phyloP scores from a whole-genome alignment of 2,797 vertebrate species.

The Enteromius viviparus region DNA sequence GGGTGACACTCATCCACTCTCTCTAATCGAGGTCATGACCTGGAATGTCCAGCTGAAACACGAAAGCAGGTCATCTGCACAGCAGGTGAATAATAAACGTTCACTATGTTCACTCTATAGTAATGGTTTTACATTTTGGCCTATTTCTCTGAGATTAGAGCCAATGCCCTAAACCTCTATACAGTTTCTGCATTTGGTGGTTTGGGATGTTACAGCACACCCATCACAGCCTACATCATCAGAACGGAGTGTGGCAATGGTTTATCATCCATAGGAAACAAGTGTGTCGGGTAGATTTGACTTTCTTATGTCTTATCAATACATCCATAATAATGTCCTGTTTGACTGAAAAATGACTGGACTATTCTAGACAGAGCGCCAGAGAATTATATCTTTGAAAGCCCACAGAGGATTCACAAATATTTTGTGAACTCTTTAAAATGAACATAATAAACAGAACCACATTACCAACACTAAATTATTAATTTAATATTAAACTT shows the following conservation, averaged over 20 bases:
- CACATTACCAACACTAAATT: not conserved
- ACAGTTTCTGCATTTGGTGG: not conserved
- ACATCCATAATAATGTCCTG: not conserved
- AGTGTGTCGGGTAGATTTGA: not conserved
- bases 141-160: not conserved
- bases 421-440: not conserved
- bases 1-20: not conserved
- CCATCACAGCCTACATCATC: not conserved
- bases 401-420: not conserved
- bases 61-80: conserved; percentile 17
- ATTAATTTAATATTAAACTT: not conserved
- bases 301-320: not conserved
- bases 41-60: not conserved
- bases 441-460: not conserved
- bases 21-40: not conserved
- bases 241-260: not conserved
- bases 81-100: not conserved
- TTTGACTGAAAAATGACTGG: not conserved
- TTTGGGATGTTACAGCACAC: not conserved
- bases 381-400: not conserved
- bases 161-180: not conserved
- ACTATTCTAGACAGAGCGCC: not conserved
- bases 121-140: not conserved
- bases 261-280: conserved; percentile 19
- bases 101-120: not conserved